Evolutionary conservation across 2,888 invertebrate genomes (phyloP).

Genomic region (Lepetodrilus schrolli): DNA sequence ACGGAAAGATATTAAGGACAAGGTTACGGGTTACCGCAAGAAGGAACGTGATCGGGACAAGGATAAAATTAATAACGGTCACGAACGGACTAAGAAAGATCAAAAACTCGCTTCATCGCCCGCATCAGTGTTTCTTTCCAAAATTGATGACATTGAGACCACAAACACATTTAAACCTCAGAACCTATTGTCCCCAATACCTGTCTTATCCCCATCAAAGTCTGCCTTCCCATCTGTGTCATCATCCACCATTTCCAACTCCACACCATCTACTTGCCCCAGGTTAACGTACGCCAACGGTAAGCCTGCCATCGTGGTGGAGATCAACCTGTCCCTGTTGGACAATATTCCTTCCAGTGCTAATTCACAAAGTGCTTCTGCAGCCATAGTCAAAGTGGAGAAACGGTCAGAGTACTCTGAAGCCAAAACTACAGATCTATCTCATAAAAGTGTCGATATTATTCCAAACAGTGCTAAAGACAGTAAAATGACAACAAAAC

Average conservation of each 20-base stretch:
- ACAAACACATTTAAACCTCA: conserved; percentile 31
- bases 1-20: not conserved
- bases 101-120: conserved; percentile 29
- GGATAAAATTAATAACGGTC: conserved; percentile 38
- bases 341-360: conserved; percentile 30
- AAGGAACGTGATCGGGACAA: conserved; percentile 35
- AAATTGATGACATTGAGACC: conserved; percentile 4
- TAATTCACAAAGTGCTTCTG: conserved; percentile 30
- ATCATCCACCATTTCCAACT: not conserved
- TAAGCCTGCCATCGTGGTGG: conserved; percentile 45
- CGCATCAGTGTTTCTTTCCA: not conserved
- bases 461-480: not conserved
- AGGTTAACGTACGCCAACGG: conserved; percentile 38
- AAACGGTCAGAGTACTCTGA: not conserved
- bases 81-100: conserved; percentile 29
- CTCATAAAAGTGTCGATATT: not conserved
- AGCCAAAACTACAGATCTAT: not conserved
- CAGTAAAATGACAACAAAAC: not conserved
- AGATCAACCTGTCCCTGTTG: conserved; percentile 43
- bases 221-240: not conserved
- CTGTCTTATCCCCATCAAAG: conserved; percentile 18
- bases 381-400: not conserved
- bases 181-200: conserved; percentile 32
- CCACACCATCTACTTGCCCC: not conserved
- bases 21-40: conserved; percentile 11